Percentiles rank a stretch among this genome's conserved stretches.
Conservation (phyloP, 2,797 vertebrate species). For the Bradypodion pumilum region DNA sequence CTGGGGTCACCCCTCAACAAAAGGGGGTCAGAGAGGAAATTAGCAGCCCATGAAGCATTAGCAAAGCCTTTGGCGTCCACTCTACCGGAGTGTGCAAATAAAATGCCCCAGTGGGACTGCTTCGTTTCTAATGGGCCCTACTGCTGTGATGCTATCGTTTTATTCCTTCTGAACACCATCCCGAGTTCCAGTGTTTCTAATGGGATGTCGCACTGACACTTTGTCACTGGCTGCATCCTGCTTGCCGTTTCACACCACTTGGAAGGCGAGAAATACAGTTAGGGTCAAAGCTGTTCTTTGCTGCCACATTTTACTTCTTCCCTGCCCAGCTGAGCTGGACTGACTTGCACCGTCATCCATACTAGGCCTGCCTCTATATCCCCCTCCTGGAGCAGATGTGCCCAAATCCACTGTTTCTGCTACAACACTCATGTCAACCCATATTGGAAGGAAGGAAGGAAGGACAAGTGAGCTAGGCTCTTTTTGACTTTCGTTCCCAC, state of each 20-base stretch:
- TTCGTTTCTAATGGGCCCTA: conserved; percentile 68
- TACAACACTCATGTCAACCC: neutral
- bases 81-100: conserved; percentile 85
- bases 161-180: neutral
- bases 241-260: accelerated
- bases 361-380: no score
- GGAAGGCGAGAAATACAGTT: neutral
- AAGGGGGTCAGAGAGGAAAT: conserved; percentile 90
- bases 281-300: neutral
- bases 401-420: neutral
- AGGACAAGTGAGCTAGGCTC: neutral
- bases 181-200: neutral
- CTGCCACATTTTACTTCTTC: neutral
- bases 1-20: conserved; percentile 86
- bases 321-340: neutral
- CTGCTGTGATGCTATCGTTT: conserved; percentile 58
- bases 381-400: neutral
- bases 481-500: neutral
- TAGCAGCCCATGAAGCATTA: conserved; percentile 90
- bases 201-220: neutral
- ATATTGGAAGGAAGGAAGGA: neutral
- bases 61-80: conserved; percentile 82
- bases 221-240: neutral
- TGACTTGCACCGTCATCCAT: neutral
- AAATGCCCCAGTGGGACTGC: conserved; percentile 76